Evolutionary conservation across 1,140 invertebrate species (phyloP).

Genomic region (Drosophila melanica): DNA sequence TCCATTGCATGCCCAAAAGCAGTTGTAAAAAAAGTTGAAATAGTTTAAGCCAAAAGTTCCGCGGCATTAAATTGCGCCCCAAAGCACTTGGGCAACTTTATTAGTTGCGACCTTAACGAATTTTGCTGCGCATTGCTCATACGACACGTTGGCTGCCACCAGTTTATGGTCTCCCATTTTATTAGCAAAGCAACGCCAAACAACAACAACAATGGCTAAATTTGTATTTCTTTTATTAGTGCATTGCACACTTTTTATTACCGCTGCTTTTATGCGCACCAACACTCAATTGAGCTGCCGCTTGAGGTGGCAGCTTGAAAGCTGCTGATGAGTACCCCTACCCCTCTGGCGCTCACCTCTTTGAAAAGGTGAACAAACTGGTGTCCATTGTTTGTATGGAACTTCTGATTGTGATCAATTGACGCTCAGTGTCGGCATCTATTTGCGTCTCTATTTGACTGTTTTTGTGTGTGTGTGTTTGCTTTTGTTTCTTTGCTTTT

Average conservation of each 20-base stretch:
- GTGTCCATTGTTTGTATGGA: constrained; percentile 14
- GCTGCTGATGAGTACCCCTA: constrained; percentile 4
- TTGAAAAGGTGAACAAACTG: constrained; percentile 73
- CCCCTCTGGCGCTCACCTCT: not conserved
- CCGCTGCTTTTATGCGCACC: constrained; percentile 33
- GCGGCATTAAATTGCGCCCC: constrained; percentile 63
- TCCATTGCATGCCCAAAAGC: constrained; percentile 22
- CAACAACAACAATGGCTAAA: constrained; percentile 67
- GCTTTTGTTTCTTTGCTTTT: constrained; percentile 40
- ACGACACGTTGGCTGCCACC: constrained; percentile 56
- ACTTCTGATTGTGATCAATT: constrained; percentile 48
- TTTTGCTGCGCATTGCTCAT: constrained; percentile 61
- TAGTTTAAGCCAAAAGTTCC: constrained; percentile 60
- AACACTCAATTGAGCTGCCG: constrained; percentile 47
- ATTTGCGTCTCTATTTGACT: constrained; percentile 59
- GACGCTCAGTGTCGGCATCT: constrained; percentile 40
- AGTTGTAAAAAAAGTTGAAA: constrained; percentile 71
- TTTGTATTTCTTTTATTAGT: constrained; percentile 64
- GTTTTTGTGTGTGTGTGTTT: constrained; percentile 1
- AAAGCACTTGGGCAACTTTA: constrained; percentile 56
- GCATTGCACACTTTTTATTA: constrained; percentile 59
- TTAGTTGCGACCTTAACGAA: constrained; percentile 66
- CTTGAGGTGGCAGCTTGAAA: constrained; percentile 53
- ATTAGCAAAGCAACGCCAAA: constrained; percentile 54
- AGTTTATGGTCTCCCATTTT: constrained; percentile 66